Base-by-base conservation (phyloP, 2,888 invertebrate genomes). In the Escarpia spicata region DNA sequence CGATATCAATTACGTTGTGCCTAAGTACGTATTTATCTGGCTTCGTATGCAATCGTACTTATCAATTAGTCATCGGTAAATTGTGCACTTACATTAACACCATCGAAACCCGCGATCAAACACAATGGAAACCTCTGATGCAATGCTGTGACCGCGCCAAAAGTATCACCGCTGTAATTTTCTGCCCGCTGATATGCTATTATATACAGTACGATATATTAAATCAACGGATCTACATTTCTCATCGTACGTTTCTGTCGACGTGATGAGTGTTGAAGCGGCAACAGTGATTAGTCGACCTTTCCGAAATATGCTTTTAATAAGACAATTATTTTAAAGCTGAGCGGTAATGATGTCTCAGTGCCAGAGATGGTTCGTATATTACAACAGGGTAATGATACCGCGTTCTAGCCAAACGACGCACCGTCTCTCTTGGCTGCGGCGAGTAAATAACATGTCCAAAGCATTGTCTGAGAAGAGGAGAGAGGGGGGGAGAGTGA, bases 401-500 rank as follows among this genome's bases (percentile, higher is more conserved):
- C 37, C 37, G 37, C 37, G 37, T 37, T 37, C 37, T 37, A 37
- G 37, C 37, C 37, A 1, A 37, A 37, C 37, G 37, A 37, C 37
- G 37, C 37, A 37, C 37, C 37, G 37, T 37, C 37, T 37, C 37
- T 37, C 37, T 37, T 1, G 37, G 37, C 37, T 37, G 37, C 37
- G 37, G 37, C 37, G 37, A 37, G 37, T 37, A 37, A 37, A 37
- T 37, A 37, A 37, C 37, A 37, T 0, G 37, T 37, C 37, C 37
- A 37, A 37, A 37, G 37, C 37, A 37, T 37, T 37, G 37, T 37
- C 37, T 37, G 52, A 45, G 52, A 15, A 52, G 52, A 52, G 15
- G 52, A 92, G 92, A 92, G 91, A 90, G 91, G 52, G 91, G 43
- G 92, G 90, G 92, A 37, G 92, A 60, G 92, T 10, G 45, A 10